Evolutionary conservation across 2,888 invertebrate species (phyloP).

Genomic region (Helleia helle): DNA sequence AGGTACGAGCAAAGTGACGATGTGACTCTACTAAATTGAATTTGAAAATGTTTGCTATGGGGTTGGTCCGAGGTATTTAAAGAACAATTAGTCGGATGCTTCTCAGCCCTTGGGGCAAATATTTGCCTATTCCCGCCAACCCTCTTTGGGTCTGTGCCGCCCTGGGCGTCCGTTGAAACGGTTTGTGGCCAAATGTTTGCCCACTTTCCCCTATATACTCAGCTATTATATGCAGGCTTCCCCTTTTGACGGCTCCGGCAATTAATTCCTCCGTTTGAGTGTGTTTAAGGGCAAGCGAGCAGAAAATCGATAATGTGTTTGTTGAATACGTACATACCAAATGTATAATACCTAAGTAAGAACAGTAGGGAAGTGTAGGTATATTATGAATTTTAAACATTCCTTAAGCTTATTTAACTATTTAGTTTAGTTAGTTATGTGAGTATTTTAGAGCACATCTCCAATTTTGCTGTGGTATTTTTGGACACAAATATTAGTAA

Average conservation of each 20-base stretch:
- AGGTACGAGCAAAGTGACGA: constrained; percentile 39
- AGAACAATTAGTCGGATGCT: constrained; percentile 71
- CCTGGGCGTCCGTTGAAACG: constrained; percentile 52
- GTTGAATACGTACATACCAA: not conserved
- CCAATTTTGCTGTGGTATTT: too few relatives aligned
- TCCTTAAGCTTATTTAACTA: too few relatives aligned
- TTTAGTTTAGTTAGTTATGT: too few relatives aligned
- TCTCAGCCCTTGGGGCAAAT: constrained; percentile 63
- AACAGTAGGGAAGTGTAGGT: too few relatives aligned
- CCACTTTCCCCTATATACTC: constrained; percentile 51
- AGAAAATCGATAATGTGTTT: constrained; percentile 5
- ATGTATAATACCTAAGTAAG: not conserved
- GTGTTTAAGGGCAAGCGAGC: constrained; percentile 13
- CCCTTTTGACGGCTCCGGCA: constrained; percentile 35
- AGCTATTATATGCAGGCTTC: constrained; percentile 37
- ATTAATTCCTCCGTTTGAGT: constrained; percentile 27
- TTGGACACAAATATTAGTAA: too few relatives aligned
- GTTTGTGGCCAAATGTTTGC: constrained; percentile 62
- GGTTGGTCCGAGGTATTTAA: constrained; percentile 66
- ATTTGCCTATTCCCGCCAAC: constrained; percentile 70
- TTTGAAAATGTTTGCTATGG: constrained; percentile 59
- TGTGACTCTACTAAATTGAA: constrained; percentile 61
- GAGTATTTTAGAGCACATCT: too few relatives aligned
- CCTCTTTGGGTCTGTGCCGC: constrained; percentile 57
- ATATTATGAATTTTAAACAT: too few relatives aligned